Base-by-base conservation (phyloP, 1,140 invertebrate species). In the Drosophila teissieri region DNA sequence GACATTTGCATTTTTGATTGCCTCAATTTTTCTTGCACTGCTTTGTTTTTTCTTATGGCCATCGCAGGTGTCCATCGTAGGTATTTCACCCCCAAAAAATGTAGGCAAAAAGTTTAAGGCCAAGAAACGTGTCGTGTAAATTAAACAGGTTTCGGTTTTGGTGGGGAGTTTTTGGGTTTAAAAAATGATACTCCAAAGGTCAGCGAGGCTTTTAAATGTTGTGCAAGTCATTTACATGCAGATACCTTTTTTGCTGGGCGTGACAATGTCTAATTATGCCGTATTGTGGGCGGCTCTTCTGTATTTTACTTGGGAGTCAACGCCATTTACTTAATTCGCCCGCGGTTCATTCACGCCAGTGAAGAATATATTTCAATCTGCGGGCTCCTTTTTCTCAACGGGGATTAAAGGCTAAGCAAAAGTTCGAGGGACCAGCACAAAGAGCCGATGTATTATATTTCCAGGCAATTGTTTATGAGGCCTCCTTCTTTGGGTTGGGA, bases 1-100 rank as follows among this genome's bases (percentile, higher is more conserved):
- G 74, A 77, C 62, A 86, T 88, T 86, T 86, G 84, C 83, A 86
- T 88, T 86, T 86, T 86, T 86, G 83, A 86, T 86, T 86, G 68
- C 72, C 74, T 52, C 67, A 79, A 79, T 88, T 82, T 88, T 79
- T 78, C 60, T 74, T 79, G 69, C 76, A 79, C 74, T 83, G 64
- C 61, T 84, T 67, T 83, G 46, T 64, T 53, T 82, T 64, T 60
- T 46, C 45, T 68, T 68, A 37, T 37, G 64, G 27, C 60, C 39
- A 54, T 54, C 49, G 22, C 60, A 24, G 19, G 19, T 19, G 19
- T 19, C 52, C 36, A 11, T 31, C 37, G 34, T 31, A 37, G 24
- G 63, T 34, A 42, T 44, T 17, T 22, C 40, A 14, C 17, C 31
- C 39, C 46, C 17, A 14, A 15, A 55, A 22, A 24, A 19, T 19